A percentile compares a stretch with the other conserved stretches of the same genome.
These are phyloP conservation scores for Austrolebias charrua DNA, from an alignment of 2,797 vertebrate genomes.

Conservation along the genomic window DNA sequence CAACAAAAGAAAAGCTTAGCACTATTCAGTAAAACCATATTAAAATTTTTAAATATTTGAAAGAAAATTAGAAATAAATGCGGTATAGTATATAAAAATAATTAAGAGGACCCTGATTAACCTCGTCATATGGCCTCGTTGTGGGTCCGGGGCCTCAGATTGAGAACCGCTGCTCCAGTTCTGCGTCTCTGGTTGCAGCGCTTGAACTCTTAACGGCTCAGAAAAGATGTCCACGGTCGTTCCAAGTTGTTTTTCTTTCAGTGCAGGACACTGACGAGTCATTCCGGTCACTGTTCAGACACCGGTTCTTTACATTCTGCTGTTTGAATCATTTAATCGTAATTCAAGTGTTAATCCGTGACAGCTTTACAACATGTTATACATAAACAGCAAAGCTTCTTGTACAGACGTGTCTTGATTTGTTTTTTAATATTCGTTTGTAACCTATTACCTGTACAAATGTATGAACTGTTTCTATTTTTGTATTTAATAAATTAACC, in stretches of 20 bases:
- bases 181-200: conserved; percentile 1
- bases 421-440: conserved; percentile 40
- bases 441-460: conserved; percentile 55
- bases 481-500: conserved; percentile 69
- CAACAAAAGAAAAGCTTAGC: neutral
- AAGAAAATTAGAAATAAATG: neutral
- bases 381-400: conserved; percentile 44
- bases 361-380: conserved; percentile 57
- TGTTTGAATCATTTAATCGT: conserved; percentile 27
- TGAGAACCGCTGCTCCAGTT: conserved; percentile 25
- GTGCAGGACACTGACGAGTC: conserved; percentile 74
- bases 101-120: neutral
- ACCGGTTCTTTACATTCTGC: conserved; percentile 4
- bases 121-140: neutral
- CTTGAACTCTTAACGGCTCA: conserved; percentile 35
- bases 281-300: conserved; percentile 24
- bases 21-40: too few relatives aligned
- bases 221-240: conserved; percentile 9
- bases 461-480: conserved; percentile 58
- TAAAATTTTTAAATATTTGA: neutral
- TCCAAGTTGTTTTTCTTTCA: conserved; percentile 36
- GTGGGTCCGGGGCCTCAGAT: conserved; percentile 2
- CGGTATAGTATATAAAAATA: too few relatives aligned
- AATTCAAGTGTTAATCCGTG: conserved; percentile 10
- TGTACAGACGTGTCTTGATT: conserved; percentile 57